phyloP scores from a whole-genome alignment of 1,140 invertebrate genomes.

The Telenomus remus region DNA sequence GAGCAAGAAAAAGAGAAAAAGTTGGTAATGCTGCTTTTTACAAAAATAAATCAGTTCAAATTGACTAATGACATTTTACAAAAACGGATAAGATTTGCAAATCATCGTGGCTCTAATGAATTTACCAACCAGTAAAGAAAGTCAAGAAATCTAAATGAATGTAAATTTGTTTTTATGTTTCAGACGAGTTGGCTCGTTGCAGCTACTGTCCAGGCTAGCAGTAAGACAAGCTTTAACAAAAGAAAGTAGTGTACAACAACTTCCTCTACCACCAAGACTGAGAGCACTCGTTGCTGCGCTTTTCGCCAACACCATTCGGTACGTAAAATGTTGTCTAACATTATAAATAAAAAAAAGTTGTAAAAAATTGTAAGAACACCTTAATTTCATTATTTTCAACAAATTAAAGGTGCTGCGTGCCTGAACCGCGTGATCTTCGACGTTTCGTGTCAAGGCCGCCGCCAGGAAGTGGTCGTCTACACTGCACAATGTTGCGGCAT shows the following conservation, averaged over 20 bases:
- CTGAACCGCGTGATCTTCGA: constrained; percentile 88
- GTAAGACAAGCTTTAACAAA: constrained; percentile 79
- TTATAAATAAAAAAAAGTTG: too few relatives aligned
- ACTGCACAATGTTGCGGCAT: constrained; percentile 97
- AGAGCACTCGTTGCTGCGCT: constrained; percentile 89
- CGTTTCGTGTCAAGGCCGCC: constrained; percentile 96
- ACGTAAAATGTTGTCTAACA: too few relatives aligned
- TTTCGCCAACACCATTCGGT: constrained; percentile 94
- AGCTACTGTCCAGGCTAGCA: constrained; percentile 88
- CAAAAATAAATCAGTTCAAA: too few relatives aligned
- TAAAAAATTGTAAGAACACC: too few relatives aligned
- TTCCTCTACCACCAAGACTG: constrained; percentile 91
- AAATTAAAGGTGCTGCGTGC: constrained; percentile 89
- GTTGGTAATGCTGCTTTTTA: too few relatives aligned
- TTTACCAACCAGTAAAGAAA: too few relatives aligned
- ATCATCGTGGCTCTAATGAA: too few relatives aligned
- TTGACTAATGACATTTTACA: too few relatives aligned
- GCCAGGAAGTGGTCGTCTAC: constrained; percentile 86
- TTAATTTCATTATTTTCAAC: too few relatives aligned
- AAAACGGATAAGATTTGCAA: too few relatives aligned
- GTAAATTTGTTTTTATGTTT: constrained; percentile 18
- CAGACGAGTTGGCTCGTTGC: constrained; percentile 90
- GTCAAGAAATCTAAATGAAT: background rate
- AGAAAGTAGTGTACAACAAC: constrained; percentile 76
- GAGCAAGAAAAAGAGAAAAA: too few relatives aligned